Conservation (phyloP, 2,113 vertebrate species). For the Myxocyprinus asiaticus region DNA sequence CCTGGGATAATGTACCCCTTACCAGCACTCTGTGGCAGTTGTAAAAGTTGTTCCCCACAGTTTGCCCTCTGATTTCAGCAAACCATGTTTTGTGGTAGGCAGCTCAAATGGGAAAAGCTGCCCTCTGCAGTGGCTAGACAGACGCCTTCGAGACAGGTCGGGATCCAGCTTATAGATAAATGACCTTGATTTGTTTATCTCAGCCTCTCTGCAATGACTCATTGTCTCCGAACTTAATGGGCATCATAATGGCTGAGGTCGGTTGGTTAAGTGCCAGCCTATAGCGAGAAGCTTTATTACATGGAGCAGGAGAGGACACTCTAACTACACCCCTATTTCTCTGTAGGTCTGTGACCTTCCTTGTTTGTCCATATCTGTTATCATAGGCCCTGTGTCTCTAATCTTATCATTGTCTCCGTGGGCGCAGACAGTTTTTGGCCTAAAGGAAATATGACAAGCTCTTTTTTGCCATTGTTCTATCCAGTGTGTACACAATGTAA, state of each 20-base stretch:
- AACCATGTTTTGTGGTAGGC: neutral
- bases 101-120: slow-evolving; percentile 6
- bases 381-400: slow-evolving; percentile 27
- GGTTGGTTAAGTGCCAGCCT: slow-evolving; percentile 18
- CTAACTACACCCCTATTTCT: slow-evolving; percentile 1
- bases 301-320: slow-evolving; percentile 19
- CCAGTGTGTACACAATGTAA: slow-evolving; percentile 17
- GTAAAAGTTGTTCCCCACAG: neutral
- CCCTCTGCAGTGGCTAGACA: slow-evolving; percentile 10
- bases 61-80: neutral
- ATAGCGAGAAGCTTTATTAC: neutral
- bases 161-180: neutral
- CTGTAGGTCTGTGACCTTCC: slow-evolving; percentile 24
- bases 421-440: too few species aligned
- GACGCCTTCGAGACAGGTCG: neutral
- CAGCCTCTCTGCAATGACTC: slow-evolving; percentile 15
- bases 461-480: slow-evolving; percentile 52
- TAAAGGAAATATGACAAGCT: slow-evolving; percentile 23
- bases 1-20: neutral
- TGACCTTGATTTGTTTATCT: slow-evolving; percentile 32
- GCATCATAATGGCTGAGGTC: slow-evolving; percentile 8
- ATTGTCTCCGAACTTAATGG: slow-evolving; percentile 24
- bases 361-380: slow-evolving; percentile 14
- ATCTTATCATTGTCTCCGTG: neutral
- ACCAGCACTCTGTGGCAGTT: neutral